These are phyloP conservation scores for Poliocrania exsul DNA, from an alignment of 2,797 vertebrate genomes.

Conservation along the genomic window DNA sequence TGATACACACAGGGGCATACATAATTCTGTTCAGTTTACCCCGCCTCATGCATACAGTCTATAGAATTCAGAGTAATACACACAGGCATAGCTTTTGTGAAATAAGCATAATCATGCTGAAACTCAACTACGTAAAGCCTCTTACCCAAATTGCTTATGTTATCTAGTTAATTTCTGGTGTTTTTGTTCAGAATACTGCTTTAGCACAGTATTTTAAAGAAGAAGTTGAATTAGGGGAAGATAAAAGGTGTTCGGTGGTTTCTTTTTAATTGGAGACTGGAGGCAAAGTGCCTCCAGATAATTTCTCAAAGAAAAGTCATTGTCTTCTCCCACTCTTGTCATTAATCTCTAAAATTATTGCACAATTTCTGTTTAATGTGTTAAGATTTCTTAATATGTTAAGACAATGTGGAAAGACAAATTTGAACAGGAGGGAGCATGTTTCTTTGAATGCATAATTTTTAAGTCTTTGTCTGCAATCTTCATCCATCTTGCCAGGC, in stretches of 20 bases:
- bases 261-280: constrained; percentile 61
- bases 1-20: background rate
- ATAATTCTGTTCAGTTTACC: background rate
- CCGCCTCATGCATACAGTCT: background rate
- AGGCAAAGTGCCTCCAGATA: constrained; percentile 68
- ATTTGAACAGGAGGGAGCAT: constrained; percentile 67
- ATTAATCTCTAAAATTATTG: constrained; percentile 72
- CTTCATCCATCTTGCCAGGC: constrained; percentile 46
- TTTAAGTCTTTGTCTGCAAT: constrained; percentile 41
- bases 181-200: background rate
- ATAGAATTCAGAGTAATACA: background rate
- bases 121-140: background rate
- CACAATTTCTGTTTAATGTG: constrained; percentile 67
- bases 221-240: constrained; percentile 50
- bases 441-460: constrained; percentile 60
- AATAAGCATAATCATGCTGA: background rate
- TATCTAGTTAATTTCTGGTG: constrained; percentile 34
- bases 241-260: constrained; percentile 68
- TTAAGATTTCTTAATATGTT: constrained; percentile 68
- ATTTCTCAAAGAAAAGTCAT: constrained; percentile 68
- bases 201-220: constrained; percentile 17
- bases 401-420: constrained; percentile 67
- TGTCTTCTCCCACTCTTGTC: constrained; percentile 65
- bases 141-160: constrained; percentile 21
- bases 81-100: background rate